Evolutionary conservation across 2,888 invertebrate species (phyloP), one percentile per base, ranked within the genome.

Genomic region (Meta bourneti): DNA sequence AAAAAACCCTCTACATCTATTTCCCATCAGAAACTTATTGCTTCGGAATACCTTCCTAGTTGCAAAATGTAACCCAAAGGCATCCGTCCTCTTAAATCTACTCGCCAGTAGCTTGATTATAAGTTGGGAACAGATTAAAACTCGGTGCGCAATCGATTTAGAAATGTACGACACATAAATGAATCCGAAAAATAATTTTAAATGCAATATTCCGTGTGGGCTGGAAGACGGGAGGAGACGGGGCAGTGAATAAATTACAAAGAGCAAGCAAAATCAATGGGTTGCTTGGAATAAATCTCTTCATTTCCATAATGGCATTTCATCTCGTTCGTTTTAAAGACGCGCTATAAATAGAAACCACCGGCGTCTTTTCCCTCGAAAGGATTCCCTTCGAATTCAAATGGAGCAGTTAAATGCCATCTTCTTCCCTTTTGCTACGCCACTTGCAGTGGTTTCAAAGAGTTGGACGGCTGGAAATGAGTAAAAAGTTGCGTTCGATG

Each of bases 251-350:
- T 78, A 78, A 78, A 78, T 81, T 81, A 69, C 34, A 81, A 81
- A 81, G 69, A 81, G 69, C 7, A 81, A 81, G 69, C 13, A 81
- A 81, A 86, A 86, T 78, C 78, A 77, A 86, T 86, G 52, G 70
- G 20, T 74, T 54, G 34, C 84, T 16, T 52, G 51, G 74, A 81
- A 74, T 72, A 88, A 88, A 88, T 88, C 79, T 88, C 80, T 88
- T 81, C 88, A 88, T 88, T 88, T 74, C 88, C 74, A 81, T 88
- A 80, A 88, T 81, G 81, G 72, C 88, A 81, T 88, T 88, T 69
- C 80, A 74, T 74, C 69, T 86, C 81, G 80, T 88, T 80, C 85
- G 34, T 85, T 82, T 81, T 71, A 82, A 82, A 82, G 82, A 82
- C 49, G 70, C 51, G 85, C 85, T 86, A 86, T 86, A 86, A 86